These are phyloP conservation scores for Cettia cetti DNA, from an alignment of 2,113 vertebrate species.

Conservation along the genomic window DNA sequence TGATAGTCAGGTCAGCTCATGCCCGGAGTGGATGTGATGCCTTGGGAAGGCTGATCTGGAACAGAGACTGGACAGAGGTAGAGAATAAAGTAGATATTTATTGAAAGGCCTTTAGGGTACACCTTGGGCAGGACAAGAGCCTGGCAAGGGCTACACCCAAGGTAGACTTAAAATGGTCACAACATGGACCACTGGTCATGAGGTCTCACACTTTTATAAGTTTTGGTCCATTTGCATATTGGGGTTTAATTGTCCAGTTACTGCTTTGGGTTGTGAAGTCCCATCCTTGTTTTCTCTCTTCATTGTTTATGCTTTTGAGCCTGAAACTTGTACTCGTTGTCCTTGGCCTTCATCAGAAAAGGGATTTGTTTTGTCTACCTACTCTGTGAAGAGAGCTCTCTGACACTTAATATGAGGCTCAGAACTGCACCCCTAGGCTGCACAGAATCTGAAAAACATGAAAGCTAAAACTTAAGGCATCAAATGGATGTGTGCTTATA, in stretches of 20 bases:
- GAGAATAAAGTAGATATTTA: not conserved
- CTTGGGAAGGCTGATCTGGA: not conserved
- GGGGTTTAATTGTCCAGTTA: not conserved
- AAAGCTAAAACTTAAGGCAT: not conserved
- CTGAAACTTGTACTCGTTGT: not conserved
- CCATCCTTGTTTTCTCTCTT: not conserved
- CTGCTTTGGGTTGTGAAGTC: not conserved
- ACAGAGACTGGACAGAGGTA: not conserved
- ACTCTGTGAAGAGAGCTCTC: not conserved
- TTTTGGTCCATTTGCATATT: not conserved
- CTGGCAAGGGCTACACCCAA: not conserved
- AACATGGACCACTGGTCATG: not conserved
- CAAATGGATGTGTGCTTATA: not conserved
- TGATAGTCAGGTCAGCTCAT: not conserved
- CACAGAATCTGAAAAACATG: not conserved
- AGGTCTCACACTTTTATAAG: not conserved
- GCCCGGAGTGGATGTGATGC: not conserved
- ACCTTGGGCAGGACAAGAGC: not conserved
- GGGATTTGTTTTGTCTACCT: not conserved
- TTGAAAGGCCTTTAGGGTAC: not conserved
- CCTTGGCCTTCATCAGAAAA: not conserved
- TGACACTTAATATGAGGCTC: not conserved
- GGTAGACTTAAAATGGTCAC: not conserved
- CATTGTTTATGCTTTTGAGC: not conserved
- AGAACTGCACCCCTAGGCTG: not conserved